phyloP scores from a whole-genome alignment of 2,797 vertebrate species.

The Dendrocincla fuliginosa region DNA sequence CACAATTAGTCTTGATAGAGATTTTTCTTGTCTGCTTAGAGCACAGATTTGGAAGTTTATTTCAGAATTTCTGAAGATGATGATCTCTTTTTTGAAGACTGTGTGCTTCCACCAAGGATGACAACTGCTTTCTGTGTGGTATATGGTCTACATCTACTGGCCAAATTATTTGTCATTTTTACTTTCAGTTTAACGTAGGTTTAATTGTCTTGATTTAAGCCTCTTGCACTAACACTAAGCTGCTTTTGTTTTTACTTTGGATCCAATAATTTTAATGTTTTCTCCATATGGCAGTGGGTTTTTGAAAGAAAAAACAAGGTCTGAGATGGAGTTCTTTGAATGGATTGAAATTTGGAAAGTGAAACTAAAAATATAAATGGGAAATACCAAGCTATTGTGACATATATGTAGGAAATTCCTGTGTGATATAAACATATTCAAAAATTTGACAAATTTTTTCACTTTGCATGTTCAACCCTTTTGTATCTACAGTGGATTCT shows the following conservation, averaged over 20 bases:
- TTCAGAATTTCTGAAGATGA: not conserved
- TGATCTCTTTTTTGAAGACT: not conserved
- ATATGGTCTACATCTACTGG: not conserved
- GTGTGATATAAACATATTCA: not conserved
- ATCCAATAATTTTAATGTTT: conserved; percentile 70
- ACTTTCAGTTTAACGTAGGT: conserved; percentile 62
- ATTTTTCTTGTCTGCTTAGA: not conserved
- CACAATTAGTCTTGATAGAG: not conserved
- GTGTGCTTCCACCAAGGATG: fast-evolving
- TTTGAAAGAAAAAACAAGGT: conserved; percentile 19
- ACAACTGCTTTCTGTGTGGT: not conserved
- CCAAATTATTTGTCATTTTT: conserved; percentile 40
- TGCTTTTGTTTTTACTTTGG: conserved; percentile 67
- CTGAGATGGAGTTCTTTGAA: not conserved
- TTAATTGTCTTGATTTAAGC: conserved; percentile 62
- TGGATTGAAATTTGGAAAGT: conserved; percentile 21
- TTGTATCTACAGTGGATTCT: not conserved
- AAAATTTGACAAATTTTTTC: not conserved
- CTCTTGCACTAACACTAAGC: conserved; percentile 54
- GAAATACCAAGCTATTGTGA: not conserved
- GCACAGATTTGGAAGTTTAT: not conserved
- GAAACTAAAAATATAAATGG: conserved; percentile 17
- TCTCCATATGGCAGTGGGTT: conserved; percentile 57
- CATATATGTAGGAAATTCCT: not conserved
- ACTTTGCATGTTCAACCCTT: not conserved